phyloP scores from a whole-genome alignment of 2,113 vertebrate species.

The Geococcyx californianus region DNA sequence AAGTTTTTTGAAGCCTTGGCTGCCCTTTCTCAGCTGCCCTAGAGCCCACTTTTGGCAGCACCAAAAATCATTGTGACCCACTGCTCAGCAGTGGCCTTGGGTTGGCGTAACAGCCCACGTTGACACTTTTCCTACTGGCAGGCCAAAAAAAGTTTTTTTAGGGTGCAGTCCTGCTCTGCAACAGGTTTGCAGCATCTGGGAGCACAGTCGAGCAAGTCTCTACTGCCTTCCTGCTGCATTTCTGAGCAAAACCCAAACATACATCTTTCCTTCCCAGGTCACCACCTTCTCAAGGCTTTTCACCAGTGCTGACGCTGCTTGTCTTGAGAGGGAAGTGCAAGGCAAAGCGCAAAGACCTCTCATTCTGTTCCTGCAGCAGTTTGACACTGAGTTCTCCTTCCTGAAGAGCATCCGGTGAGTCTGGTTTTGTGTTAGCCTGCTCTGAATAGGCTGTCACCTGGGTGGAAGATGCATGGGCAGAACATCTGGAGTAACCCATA shows the following conservation, averaged over 20 bases:
- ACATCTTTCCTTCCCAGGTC: conserved; percentile 70
- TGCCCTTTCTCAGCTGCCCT: not conserved
- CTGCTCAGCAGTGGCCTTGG: not conserved
- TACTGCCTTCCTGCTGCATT: not conserved
- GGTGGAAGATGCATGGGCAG: not conserved
- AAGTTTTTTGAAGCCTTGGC: not conserved
- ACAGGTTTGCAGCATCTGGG: not conserved
- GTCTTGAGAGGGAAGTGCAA: conserved; percentile 65
- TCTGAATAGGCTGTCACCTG: fast-evolving
- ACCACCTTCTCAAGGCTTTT: conserved; percentile 96
- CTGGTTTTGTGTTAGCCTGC: not conserved
- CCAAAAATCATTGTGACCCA: not conserved
- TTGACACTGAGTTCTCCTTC: conserved; percentile 92
- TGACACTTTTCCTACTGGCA: not conserved
- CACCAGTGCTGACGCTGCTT: conserved; percentile 78
- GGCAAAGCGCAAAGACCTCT: conserved; percentile 50
- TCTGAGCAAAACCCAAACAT: not conserved
- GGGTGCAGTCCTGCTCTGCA: not conserved
- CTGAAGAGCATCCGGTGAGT: conserved; percentile 88
- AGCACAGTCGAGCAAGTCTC: not conserved
- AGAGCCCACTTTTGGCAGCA: not conserved
- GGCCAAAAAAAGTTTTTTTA: not conserved
- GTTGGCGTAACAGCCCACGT: not conserved
- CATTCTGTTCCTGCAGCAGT: conserved; percentile 89
- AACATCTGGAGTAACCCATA: not conserved